Evolutionary conservation across 53 echinoderm and acorn worm species (phyloP).

Genomic region (Astropecten irregularis): DNA sequence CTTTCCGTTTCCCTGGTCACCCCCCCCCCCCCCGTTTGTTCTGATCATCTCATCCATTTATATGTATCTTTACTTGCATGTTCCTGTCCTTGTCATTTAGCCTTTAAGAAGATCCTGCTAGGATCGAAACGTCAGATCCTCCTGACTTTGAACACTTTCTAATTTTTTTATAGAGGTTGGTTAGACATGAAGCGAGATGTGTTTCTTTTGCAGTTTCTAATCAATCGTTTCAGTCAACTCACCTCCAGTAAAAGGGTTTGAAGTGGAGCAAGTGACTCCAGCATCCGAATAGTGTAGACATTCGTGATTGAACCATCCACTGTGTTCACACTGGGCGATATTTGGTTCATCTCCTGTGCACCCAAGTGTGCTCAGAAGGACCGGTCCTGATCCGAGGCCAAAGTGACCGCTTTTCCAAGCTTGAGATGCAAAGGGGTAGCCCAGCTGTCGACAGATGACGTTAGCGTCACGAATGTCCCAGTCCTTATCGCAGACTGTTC

Average conservation of each 20-base stretch:
- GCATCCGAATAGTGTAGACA: constrained; percentile 41
- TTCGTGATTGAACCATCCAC: not conserved
- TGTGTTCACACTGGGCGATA: constrained; percentile 11
- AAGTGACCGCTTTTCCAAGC: constrained; percentile 16
- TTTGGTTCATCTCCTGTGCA: constrained; percentile 35
- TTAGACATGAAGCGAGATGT: too few species aligned
- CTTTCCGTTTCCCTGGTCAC: too few species aligned
- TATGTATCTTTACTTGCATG: too few species aligned
- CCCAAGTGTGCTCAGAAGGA: constrained; percentile 17
- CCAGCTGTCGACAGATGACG: constrained; percentile 51
- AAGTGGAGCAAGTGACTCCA: constrained; percentile 10
- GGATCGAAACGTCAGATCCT: too few species aligned
- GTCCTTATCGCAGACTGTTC: not conserved
- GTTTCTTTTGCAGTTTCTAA: too few species aligned
- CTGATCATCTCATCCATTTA: too few species aligned
- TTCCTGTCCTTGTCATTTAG: too few species aligned
- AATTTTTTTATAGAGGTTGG: too few species aligned
- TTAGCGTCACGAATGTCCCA: constrained; percentile 23
- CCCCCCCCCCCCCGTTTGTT: too few species aligned
- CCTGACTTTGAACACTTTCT: too few species aligned
- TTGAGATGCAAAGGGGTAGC: constrained; percentile 23
- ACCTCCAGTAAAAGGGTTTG: not conserved
- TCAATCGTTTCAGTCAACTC: too few species aligned
- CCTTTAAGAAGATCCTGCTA: too few species aligned
- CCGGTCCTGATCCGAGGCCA: constrained; percentile 41